phyloP scores from a whole-genome alignment of 2,797 vertebrate genomes.

The Pangasius mekongensis region DNA sequence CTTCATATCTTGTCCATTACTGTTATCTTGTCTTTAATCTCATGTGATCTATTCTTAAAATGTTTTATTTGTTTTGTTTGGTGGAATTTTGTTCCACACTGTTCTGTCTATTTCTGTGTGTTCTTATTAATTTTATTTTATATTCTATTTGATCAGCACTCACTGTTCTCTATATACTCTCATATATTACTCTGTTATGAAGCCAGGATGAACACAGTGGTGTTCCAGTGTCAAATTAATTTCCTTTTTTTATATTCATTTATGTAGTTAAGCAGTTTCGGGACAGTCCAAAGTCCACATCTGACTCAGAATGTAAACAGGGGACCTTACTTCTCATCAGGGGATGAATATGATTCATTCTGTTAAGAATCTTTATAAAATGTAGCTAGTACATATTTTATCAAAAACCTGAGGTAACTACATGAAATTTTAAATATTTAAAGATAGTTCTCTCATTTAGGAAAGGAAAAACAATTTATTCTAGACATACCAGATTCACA shows the following conservation, averaged over 20 bases:
- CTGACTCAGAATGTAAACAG: slow-evolving; percentile 40
- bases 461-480: slow-evolving; percentile 1
- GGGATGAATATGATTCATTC: slow-evolving; percentile 30
- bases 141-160: neutral
- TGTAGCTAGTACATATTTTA: neutral
- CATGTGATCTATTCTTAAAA: neutral
- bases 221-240: slow-evolving; percentile 1
- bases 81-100: neutral
- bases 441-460: neutral
- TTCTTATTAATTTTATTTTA: neutral
- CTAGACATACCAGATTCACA: slow-evolving; percentile 1
- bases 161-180: neutral
- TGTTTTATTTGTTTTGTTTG: neutral
- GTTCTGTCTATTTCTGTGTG: neutral
- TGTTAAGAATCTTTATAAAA: neutral
- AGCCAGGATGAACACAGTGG: neutral
- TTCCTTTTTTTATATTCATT: slow-evolving; percentile 37
- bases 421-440: neutral
- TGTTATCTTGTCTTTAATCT: neutral
- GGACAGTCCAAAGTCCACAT: slow-evolving; percentile 22
- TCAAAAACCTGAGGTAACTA: neutral
- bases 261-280: slow-evolving; percentile 36
- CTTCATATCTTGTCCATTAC: neutral
- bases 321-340: slow-evolving; percentile 18
- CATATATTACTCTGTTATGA: neutral